Conservation (phyloP, 64 coral and sea anemone species). For the Actinia equina region DNA sequence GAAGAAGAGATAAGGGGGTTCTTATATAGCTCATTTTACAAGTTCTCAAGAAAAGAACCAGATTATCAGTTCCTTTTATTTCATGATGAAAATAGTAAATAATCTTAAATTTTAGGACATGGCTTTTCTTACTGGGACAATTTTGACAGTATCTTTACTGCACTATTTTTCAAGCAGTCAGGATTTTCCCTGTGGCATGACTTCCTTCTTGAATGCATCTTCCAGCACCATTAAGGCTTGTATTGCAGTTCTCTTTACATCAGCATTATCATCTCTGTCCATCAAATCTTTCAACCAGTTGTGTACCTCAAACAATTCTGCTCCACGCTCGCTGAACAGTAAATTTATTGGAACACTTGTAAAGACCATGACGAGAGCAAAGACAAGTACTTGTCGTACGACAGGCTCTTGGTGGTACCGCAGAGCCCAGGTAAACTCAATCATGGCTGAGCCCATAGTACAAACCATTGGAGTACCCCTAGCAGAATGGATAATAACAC, state of each 20-base stretch:
- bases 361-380: conserved; percentile 82
- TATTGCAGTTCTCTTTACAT: conserved; percentile 62
- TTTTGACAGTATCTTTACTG: no score
- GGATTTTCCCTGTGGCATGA: background rate
- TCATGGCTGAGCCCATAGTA: conserved; percentile 64
- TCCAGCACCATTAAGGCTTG: conserved; percentile 73
- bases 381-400: conserved; percentile 75
- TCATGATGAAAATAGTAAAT: no score
- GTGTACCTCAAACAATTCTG: conserved; percentile 78
- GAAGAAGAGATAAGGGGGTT: no score
- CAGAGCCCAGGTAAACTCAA: conserved; percentile 94
- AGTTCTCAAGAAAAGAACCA: no score
- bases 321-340: conserved; percentile 54
- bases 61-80: no score
- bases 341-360: conserved; percentile 61
- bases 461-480: conserved; percentile 53
- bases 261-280: conserved; percentile 55
- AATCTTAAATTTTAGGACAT: no score
- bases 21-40: no score
- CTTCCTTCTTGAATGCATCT: conserved; percentile 57
- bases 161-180: no score
- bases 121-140: no score
- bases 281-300: conserved; percentile 80
- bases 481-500: conserved; percentile 84
- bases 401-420: conserved; percentile 73